Evolutionary conservation across 2,797 vertebrate species (phyloP).

Genomic region (Rhynchonycteris naso): DNA sequence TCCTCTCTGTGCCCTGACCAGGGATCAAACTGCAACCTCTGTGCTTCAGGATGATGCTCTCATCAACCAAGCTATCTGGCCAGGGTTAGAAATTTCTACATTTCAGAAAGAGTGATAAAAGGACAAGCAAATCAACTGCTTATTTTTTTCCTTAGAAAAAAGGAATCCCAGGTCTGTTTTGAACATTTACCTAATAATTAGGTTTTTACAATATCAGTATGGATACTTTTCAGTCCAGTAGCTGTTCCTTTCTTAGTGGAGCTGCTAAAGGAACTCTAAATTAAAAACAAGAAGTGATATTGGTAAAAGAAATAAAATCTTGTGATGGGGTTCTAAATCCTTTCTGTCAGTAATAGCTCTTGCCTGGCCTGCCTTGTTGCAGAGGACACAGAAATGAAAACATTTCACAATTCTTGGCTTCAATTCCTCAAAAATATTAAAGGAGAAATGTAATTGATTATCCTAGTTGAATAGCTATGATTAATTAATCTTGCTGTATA

Average conservation of each 20-base stretch:
- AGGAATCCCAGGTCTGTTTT: not conserved
- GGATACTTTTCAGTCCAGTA: not conserved
- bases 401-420: constrained; percentile 39
- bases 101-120: constrained; percentile 41
- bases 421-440: not conserved
- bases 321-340: not conserved
- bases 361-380: not conserved
- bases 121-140: not conserved
- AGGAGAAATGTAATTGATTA: constrained; percentile 15
- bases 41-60: too few relatives aligned
- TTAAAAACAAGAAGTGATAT: not conserved
- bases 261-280: not conserved
- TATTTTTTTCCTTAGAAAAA: not conserved
- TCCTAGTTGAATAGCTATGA: not conserved
- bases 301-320: constrained; percentile 10
- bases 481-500: not conserved
- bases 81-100: not conserved
- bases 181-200: not conserved
- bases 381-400: constrained; percentile 34
- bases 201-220: not conserved
- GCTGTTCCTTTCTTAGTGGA: not conserved
- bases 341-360: not conserved
- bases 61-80: too few relatives aligned
- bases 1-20: too few relatives aligned
- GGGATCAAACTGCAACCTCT: too few relatives aligned